These are phyloP conservation scores for Tenthredo amoena DNA, from an alignment of 2,888 invertebrate genomes.

Conservation along the genomic window DNA sequence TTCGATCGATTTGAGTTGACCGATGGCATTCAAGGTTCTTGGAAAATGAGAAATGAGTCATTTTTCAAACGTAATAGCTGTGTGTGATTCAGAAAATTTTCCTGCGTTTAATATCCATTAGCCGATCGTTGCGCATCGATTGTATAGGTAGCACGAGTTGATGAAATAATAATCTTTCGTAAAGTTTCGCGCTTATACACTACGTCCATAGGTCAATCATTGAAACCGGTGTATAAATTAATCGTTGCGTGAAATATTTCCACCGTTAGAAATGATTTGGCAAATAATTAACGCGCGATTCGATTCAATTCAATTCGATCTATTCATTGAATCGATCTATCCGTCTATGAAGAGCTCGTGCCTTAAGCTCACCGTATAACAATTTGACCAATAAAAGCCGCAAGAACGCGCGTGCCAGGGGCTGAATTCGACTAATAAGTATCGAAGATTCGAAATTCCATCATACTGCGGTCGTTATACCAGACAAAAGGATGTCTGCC, in stretches of 20 bases:
- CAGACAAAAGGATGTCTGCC: not conserved
- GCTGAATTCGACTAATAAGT: conserved; percentile 21
- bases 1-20: too few species aligned
- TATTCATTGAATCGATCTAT: too few species aligned
- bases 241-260: too few species aligned
- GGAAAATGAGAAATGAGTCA: not conserved
- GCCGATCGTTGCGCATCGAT: not conserved
- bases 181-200: not conserved
- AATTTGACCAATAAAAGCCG: not conserved
- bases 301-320: too few species aligned
- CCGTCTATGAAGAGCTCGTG: too few species aligned
- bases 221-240: too few species aligned
- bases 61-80: not conserved
- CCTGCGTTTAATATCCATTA: not conserved
- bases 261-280: too few species aligned
- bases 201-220: too few species aligned
- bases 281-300: too few species aligned
- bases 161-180: not conserved
- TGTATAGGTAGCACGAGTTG: not conserved
- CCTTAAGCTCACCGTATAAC: not conserved
- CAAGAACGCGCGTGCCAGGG: not conserved
- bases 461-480: not conserved
- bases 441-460: not conserved
- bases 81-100: not conserved
- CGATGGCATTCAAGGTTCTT: not conserved